Percentiles rank a stretch among this genome's conserved stretches.
phyloP scores from a whole-genome alignment of 2,888 invertebrate species.

The Caenorhabditis sp. region DNA sequence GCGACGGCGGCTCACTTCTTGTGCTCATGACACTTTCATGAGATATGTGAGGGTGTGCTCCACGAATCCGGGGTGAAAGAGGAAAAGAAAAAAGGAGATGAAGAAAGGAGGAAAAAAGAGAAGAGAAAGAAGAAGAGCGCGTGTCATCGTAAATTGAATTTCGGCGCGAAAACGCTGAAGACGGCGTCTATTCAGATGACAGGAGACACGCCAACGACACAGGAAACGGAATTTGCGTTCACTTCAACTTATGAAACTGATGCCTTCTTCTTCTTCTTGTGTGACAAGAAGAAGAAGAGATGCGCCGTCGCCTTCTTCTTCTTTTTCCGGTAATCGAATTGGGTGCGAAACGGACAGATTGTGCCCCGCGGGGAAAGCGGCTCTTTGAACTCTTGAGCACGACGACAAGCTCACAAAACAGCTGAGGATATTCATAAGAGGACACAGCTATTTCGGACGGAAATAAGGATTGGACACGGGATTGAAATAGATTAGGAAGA shows the following conservation, averaged over 20 bases:
- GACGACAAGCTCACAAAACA: conserved; percentile 33
- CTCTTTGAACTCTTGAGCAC: conserved; percentile 37
- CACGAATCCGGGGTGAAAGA: neutral
- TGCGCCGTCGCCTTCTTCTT: conserved; percentile 14
- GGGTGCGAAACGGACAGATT: conserved; percentile 31
- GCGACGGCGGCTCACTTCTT: conserved; percentile 28
- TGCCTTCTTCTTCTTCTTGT: conserved; percentile 13
- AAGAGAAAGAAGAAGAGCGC: conserved; percentile 23
- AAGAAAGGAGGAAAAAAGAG: conserved; percentile 3
- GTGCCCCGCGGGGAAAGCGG: conserved; percentile 43
- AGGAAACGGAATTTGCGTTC: conserved; percentile 48
- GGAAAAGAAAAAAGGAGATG: conserved; percentile 5
- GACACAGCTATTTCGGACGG: conserved; percentile 10
- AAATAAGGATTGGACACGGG: conserved; percentile 9
- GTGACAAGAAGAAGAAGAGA: conserved; percentile 6
- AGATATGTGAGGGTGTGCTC: conserved; percentile 32
- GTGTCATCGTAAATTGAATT: conserved; percentile 53
- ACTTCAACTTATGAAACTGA: conserved; percentile 50
- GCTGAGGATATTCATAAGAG: conserved; percentile 38
- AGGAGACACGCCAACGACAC: conserved; percentile 5
- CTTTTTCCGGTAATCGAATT: conserved; percentile 50
- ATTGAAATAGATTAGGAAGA: conserved; percentile 27
- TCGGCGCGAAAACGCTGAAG: conserved; percentile 41
- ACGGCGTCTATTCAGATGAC: conserved; percentile 35
- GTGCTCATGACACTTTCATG: conserved; percentile 51